Conservation (phyloP, 2,888 invertebrate species). For the Caradrina kadenii region DNA sequence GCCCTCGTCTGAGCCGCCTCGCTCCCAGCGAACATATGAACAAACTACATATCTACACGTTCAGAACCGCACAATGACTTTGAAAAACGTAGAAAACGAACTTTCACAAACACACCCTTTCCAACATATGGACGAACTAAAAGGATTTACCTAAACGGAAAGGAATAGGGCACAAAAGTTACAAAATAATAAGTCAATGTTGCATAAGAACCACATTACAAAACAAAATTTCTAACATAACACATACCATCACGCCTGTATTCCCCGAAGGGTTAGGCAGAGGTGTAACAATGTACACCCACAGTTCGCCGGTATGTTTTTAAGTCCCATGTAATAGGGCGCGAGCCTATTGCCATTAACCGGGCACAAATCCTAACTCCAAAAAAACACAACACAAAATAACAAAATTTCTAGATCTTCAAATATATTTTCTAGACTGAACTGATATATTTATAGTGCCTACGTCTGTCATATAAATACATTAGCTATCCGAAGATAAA, state of each 20-base stretch:
- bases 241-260: no score
- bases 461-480: slow-evolving; percentile 53
- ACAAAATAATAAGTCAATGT: slow-evolving; percentile 41
- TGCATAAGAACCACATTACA: slow-evolving; percentile 30
- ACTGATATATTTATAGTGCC: slow-evolving; percentile 44
- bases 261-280: no score
- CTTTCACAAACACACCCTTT: slow-evolving; percentile 38
- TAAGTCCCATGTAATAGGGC: no score
- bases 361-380: no score
- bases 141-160: slow-evolving; percentile 46
- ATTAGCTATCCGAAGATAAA: slow-evolving; percentile 48
- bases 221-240: slow-evolving; percentile 40
- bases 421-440: slow-evolving; percentile 45
- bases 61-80: slow-evolving; percentile 54
- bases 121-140: slow-evolving; percentile 39
- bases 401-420: slow-evolving; percentile 37
- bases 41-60: slow-evolving; percentile 57
- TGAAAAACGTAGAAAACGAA: slow-evolving; percentile 60
- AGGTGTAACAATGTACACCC: no score
- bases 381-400: no score
- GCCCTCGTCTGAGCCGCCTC: slow-evolving; percentile 68
- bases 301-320: no score
- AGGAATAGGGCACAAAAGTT: slow-evolving; percentile 20
- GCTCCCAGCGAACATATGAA: slow-evolving; percentile 67
- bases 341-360: no score